Evolutionary conservation across 1,140 invertebrate genomes (phyloP), one percentile per base, ranked within the genome.

Genomic region (Pseudomyrmex dendroicus): DNA sequence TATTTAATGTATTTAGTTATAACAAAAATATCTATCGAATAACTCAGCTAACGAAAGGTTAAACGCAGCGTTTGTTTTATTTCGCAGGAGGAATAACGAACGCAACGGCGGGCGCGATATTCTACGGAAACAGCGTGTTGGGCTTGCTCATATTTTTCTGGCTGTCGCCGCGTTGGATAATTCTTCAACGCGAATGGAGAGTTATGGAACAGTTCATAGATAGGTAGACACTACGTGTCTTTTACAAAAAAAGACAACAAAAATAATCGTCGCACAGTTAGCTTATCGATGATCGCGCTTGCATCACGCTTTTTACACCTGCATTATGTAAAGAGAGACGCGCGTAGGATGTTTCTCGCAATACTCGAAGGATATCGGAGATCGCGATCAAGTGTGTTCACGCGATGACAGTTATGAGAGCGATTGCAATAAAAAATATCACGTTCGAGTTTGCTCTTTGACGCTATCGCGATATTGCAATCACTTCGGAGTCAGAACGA

Each of bases 41-140:
- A 35, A 35, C 5, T 35, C 20, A 61, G 13, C 22, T 13, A 13
- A 62, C 13, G 5, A 35, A 35, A 35, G 35, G 0, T 35, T 35
- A 52, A 52, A 50, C 12, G 50, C 50, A 15, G 17, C 15, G 10
- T 52, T 0, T 1, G 7, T 61, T 50, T 46, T 22, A 15, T 87
- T 46, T 73, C 5, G 35, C 35, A 95, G 95, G 94, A 48, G 94
- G 94, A 17, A 92, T 95, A 46, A 89, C 90, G 2, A 89, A 92
- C 82, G 94, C 94, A 13, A 95, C 94, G 5, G 92, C 91, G 1
- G 95, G 95, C 15, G 94, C 93, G 8, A 88, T 94, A 57, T 95
- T 95, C 89, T 95, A 95, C 56, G 93, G 93, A 2, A 95, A 95
- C 70, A 93, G 92, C 76, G 88, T 95, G 73, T 25, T 93, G n/a